Conservation (phyloP, 2,113 vertebrate species). For the Gulo gulo region DNA sequence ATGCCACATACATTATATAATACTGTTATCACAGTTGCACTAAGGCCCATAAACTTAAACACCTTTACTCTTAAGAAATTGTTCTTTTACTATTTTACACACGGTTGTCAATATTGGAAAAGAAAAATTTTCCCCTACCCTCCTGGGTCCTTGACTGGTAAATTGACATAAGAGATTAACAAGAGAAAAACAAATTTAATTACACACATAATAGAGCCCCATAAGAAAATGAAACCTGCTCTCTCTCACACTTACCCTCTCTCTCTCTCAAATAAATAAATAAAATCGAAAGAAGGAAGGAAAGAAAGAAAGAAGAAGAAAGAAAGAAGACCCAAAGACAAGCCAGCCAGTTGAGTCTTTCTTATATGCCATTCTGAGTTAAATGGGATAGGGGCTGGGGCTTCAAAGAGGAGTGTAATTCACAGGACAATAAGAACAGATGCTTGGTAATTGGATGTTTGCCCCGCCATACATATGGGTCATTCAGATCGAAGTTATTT, state of each 20-base stretch:
- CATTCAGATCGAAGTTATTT: not conserved
- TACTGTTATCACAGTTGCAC: not conserved
- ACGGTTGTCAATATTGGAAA: not conserved
- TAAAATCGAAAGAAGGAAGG: not conserved
- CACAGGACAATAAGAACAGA: not conserved
- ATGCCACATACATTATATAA: not conserved
- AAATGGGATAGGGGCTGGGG: not conserved
- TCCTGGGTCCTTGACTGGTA: not conserved
- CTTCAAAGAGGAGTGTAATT: not conserved
- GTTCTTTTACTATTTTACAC: slow-evolving; percentile 11
- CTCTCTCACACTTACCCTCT: too few relatives aligned
- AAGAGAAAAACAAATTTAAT: not conserved
- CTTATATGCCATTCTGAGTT: not conserved
- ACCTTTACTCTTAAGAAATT: not conserved
- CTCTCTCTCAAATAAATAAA: too few relatives aligned
- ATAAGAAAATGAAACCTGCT: not conserved
- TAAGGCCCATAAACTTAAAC: slow-evolving; percentile 15
- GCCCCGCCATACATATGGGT: not conserved
- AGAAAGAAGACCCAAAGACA: not conserved
- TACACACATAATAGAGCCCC: too few relatives aligned
- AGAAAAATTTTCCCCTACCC: not conserved
- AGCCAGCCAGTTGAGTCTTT: not conserved
- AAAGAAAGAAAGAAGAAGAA: too few relatives aligned
- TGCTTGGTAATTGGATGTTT: not conserved
- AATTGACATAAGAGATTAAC: not conserved